Base-by-base conservation (phyloP, 2,113 vertebrate genomes). In the Rafetus swinhoei region DNA sequence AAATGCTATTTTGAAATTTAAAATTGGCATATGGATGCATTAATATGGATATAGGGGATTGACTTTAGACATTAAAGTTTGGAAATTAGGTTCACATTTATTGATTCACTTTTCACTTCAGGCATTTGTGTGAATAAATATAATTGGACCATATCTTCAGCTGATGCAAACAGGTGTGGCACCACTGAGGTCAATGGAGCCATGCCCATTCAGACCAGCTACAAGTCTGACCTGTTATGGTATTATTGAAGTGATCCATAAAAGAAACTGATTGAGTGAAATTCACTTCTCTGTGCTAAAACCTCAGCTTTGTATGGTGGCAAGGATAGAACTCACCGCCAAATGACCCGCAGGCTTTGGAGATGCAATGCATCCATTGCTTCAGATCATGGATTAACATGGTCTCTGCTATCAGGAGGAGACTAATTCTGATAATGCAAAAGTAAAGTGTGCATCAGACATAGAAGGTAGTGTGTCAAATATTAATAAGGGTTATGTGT, bases 371-470 rank as follows among this genome's bases (percentile, higher is more conserved):
- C 74, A 50, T n/a, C 16, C 2, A 12, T 11, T 87, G 56, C 83
- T 90, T 52, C 39, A 62, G 52, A 80, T 50, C 56, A 77, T 15
- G 45, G 69, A 54, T n/a, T 54, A 16, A 15, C 59, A 53, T 74
- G 54, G 87, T 84, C 87, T 19, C 10, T 22, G 11, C 32, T 81
- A 16, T 35, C 8, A 84, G 65, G 19, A 14, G n/a, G 32, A 19
- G 16, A 25, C 3, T 84, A 35, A 74, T 4, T 50, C 0, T 19
- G 24, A 29, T 74, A 3, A 69, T 9, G 72, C 0, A 80, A 86
- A 85, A 81, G 24, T 3, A 59, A 81, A 82, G 3, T 7, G 79
- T 74, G 5, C 21, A 19, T 92, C 10, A 81, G 60, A 76, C 10
- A 77, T 3, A 69, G 13, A 52, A 85, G 65, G 13, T 14, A n/a